Percentiles rank a stretch among this genome's conserved stretches.
These are phyloP conservation scores for Peromyscus maniculatus DNA, from an alignment of 2,113 vertebrate species.

Conservation along the genomic window DNA sequence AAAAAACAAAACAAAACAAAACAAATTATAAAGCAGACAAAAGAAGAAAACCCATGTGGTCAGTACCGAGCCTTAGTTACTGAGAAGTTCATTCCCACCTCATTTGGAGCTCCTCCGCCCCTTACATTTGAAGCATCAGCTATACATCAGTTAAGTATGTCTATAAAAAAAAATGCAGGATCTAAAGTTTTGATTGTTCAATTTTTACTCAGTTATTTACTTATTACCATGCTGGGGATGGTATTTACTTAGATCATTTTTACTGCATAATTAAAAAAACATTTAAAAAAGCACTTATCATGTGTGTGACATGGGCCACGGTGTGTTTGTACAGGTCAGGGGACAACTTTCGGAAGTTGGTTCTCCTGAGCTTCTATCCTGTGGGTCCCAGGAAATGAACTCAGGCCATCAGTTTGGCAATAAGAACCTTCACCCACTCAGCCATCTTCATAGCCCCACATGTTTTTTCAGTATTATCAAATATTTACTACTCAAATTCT, in stretches of 20 bases:
- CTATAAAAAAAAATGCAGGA: not conserved
- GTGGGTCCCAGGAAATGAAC: not conserved
- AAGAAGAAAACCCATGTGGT: conserved; percentile 7
- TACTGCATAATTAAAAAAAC: not conserved
- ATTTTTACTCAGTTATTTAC: not conserved
- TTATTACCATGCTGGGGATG: not conserved
- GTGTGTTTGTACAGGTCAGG: not conserved
- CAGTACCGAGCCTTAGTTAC: not conserved
- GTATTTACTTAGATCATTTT: not conserved
- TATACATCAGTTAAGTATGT: not conserved
- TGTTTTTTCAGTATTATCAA: conserved; percentile 11
- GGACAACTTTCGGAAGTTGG: not conserved
- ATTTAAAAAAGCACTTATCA: not conserved
- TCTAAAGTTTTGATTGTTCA: conserved; percentile 6
- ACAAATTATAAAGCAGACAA: not conserved
- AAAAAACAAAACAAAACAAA: no score
- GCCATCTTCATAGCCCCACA: not conserved
- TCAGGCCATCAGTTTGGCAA: no score
- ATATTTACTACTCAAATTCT: conserved; percentile 28
- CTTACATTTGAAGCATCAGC: conserved; percentile 6
- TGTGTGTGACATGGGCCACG: not conserved
- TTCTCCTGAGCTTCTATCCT: not conserved
- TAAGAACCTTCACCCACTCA: not conserved
- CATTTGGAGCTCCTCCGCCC: not conserved
- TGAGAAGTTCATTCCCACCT: not conserved